Conservation (phyloP, 2,797 vertebrate species). For the Holocentrus rufus region DNA sequence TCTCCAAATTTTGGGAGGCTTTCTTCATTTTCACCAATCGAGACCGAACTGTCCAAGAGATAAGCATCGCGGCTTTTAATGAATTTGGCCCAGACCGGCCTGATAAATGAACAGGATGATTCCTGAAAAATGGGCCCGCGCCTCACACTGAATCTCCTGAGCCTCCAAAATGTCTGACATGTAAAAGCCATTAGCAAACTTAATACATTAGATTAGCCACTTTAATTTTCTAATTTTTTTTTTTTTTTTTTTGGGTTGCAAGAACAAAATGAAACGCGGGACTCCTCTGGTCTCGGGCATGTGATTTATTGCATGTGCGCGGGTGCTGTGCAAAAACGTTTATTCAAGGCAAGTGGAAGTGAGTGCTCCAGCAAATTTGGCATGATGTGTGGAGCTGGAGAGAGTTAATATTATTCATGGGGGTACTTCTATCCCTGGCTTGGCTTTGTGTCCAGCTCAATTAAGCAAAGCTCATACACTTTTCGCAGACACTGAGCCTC, state of each 20-base stretch:
- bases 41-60: constrained; percentile 19
- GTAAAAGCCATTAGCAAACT: constrained; percentile 35
- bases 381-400: constrained; percentile 58
- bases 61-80: constrained; percentile 34
- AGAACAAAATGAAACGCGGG: not conserved
- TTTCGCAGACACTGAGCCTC: constrained; percentile 53
- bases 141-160: not conserved
- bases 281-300: constrained; percentile 14
- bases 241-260: no score
- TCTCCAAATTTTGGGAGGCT: constrained; percentile 37
- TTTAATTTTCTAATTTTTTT: constrained; percentile 43
- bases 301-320: constrained; percentile 56
- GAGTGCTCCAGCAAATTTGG: constrained; percentile 59
- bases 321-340: constrained; percentile 44
- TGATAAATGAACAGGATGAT: constrained; percentile 54
- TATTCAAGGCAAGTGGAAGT: constrained; percentile 50
- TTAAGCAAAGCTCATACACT: constrained; percentile 66
- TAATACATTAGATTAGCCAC: constrained; percentile 43
- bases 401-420: constrained; percentile 69
- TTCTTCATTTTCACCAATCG: constrained; percentile 35
- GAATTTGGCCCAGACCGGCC: constrained; percentile 37
- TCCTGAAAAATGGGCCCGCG: constrained; percentile 23
- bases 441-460: constrained; percentile 70
- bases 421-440: constrained; percentile 63
- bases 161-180: constrained; percentile 32